Conservation (phyloP, 2,113 vertebrate genomes). For the Larimichthys crocea region DNA sequence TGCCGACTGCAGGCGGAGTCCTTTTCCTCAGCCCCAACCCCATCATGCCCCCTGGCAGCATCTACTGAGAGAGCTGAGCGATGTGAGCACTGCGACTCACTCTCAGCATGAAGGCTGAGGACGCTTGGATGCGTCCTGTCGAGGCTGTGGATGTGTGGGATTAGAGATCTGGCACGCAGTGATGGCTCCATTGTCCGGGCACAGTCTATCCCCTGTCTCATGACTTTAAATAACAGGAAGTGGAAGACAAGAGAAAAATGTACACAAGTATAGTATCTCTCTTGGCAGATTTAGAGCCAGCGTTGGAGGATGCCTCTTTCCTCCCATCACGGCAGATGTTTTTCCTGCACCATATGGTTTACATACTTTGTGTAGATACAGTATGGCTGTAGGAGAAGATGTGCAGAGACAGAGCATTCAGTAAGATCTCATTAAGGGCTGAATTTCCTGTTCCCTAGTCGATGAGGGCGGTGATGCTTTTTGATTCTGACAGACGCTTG, state of each 20-base stretch:
- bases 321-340: conserved; percentile 58
- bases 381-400: conserved; percentile 35
- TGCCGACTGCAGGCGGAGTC: conserved; percentile 57
- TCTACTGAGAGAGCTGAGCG: conserved; percentile 44
- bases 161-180: conserved; percentile 65
- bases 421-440: conserved; percentile 36
- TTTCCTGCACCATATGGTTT: conserved; percentile 50
- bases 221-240: conserved; percentile 57
- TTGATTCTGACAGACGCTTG: not conserved
- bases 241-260: not conserved
- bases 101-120: conserved; percentile 68
- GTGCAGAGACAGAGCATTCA: conserved; percentile 13
- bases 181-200: conserved; percentile 65
- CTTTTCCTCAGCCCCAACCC: conserved; percentile 41
- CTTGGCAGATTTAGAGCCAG: conserved; percentile 30
- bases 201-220: conserved; percentile 27
- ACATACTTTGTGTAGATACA: conserved; percentile 50
- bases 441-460: not conserved
- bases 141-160: conserved; percentile 69
- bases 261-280: conserved; percentile 46
- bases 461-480: conserved; percentile 13
- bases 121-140: conserved; percentile 78
- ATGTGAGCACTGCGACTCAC: conserved; percentile 54
- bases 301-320: conserved; percentile 18
- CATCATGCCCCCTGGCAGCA: conserved; percentile 48